Conservation (phyloP, 30 jellyfish, hydroid and myxozoan genomes). For the Aurelia aurita complex sp. Pacific region DNA sequence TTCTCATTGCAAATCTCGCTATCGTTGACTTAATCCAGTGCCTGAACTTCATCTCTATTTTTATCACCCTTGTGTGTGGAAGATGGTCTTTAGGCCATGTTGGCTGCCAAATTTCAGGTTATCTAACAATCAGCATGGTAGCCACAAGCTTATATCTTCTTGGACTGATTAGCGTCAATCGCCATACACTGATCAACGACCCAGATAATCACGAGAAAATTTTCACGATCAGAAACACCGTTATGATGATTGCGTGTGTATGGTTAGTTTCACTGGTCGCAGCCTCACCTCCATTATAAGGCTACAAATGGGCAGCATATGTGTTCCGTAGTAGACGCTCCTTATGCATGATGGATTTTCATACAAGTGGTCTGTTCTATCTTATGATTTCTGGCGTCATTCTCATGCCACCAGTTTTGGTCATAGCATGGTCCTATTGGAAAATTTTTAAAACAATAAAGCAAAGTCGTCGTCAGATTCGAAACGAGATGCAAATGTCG, state of each 20-base stretch:
- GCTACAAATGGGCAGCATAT: slow-evolving; percentile 40
- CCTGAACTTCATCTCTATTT: slow-evolving; percentile 11
- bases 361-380: slow-evolving; percentile 1
- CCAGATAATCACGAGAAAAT: not conserved
- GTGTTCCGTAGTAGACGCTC: slow-evolving; percentile 39
- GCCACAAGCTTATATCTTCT: slow-evolving; percentile 39
- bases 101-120: slow-evolving; percentile 53
- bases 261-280: slow-evolving; percentile 40
- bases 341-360: slow-evolving; percentile 47
- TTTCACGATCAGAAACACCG: slow-evolving; percentile 28
- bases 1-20: slow-evolving; percentile 55
- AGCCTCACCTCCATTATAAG: slow-evolving; percentile 48
- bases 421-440: slow-evolving; percentile 31
- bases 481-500: not conserved
- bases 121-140: slow-evolving; percentile 20
- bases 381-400: slow-evolving; percentile 12
- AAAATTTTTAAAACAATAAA: slow-evolving; percentile 19
- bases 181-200: slow-evolving; percentile 7
- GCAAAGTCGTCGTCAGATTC: slow-evolving; percentile 24
- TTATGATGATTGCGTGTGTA: not conserved
- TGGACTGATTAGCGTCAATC: slow-evolving; percentile 52
- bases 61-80: slow-evolving; percentile 41
- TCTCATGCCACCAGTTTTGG: slow-evolving; percentile 16
- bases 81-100: slow-evolving; percentile 37
- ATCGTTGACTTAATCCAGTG: slow-evolving; percentile 50